These are phyloP conservation scores for Vulpes ferrilata DNA, from an alignment of 2,113 vertebrate genomes.

Conservation along the genomic window DNA sequence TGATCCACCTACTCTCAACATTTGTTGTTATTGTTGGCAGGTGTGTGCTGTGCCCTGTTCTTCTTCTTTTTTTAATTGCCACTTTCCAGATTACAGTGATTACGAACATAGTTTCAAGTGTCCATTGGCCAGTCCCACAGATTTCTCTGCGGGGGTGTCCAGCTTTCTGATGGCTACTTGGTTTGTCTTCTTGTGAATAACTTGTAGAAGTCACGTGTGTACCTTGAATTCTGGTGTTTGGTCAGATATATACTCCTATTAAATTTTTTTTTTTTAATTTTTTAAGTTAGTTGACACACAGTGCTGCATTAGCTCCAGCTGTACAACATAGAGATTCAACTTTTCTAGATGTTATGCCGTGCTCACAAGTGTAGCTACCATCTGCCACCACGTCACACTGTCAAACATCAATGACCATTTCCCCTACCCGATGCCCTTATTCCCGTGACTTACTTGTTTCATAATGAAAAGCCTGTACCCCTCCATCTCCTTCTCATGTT, in stretches of 20 bases:
- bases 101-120: not conserved
- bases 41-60: not conserved
- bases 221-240: not conserved
- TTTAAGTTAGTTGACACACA: not conserved
- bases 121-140: not conserved
- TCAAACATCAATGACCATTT: not conserved
- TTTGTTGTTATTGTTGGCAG: not conserved
- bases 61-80: not conserved
- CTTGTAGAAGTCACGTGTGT: not conserved
- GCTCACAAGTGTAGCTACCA: not conserved
- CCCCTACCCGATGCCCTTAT: not conserved
- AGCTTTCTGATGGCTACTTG: not conserved
- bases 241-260: not conserved
- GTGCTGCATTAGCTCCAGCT: not conserved
- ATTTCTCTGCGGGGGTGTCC: not conserved
- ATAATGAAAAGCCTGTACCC: not conserved
- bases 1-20: not conserved
- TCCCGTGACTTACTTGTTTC: not conserved
- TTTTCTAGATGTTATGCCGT: not conserved
- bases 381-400: not conserved
- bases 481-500: not conserved
- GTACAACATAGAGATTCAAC: not conserved
- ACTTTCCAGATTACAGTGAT: not conserved
- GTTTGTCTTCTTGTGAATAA: not conserved
- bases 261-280: not conserved